Evolutionary conservation across 2,888 invertebrate species (phyloP).

Genomic region (Andrena haemorrhoa): DNA sequence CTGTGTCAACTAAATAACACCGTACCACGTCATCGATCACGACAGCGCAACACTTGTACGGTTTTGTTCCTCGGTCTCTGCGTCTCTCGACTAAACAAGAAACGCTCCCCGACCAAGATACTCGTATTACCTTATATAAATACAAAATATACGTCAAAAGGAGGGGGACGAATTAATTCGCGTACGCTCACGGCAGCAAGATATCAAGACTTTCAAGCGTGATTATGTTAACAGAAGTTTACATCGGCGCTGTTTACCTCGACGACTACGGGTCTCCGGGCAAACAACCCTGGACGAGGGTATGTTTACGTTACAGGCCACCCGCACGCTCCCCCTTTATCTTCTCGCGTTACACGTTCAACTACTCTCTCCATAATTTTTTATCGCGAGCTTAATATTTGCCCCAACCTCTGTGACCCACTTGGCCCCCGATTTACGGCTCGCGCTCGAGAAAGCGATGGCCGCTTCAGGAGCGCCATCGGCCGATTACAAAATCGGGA

Average conservation of each 20-base stretch:
- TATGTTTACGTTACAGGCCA: slow-evolving; percentile 28
- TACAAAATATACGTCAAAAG: neutral
- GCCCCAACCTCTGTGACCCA: slow-evolving; percentile 3
- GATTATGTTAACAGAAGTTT: slow-evolving; percentile 24
- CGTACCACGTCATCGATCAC: slow-evolving; percentile 7
- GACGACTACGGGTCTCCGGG: slow-evolving; percentile 9
- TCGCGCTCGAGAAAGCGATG: neutral
- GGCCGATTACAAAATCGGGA: slow-evolving; percentile 18
- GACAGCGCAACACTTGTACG: slow-evolving; percentile 8
- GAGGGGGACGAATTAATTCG: slow-evolving; percentile 4
- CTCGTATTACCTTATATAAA: slow-evolving; percentile 19
- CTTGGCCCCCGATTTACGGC: neutral
- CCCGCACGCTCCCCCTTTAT: slow-evolving; percentile 22
- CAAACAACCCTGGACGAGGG: slow-evolving; percentile 39
- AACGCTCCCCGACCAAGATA: slow-evolving; percentile 7
- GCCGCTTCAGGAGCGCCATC: neutral
- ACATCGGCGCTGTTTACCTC: slow-evolving; percentile 31
- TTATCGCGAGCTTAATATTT: slow-evolving; percentile 25
- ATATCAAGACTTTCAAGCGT: slow-evolving; percentile 17
- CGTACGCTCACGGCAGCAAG: slow-evolving; percentile 20
- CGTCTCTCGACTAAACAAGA: slow-evolving; percentile 21
- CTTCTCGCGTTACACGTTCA: slow-evolving; percentile 46
- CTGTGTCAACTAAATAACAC: slow-evolving; percentile 19
- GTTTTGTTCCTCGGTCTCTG: slow-evolving; percentile 21
- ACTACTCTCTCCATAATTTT: slow-evolving; percentile 26